Conservation (phyloP, 2,113 vertebrate species). For the Nothoprocta perdicaria region DNA sequence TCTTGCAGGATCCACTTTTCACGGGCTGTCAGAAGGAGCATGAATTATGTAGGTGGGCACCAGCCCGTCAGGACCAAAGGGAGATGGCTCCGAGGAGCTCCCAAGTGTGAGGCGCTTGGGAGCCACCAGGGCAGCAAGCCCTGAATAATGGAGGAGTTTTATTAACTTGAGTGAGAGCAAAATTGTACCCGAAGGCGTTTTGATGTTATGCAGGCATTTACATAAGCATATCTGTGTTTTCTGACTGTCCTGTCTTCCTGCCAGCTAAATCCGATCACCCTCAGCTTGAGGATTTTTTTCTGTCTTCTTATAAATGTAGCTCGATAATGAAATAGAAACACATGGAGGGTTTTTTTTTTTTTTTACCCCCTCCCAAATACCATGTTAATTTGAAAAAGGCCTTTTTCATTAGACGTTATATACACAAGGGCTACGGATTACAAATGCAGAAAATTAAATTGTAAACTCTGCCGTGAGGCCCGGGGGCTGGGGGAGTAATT, state of each 20-base stretch:
- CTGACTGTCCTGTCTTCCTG: constrained; percentile 8
- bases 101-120: too few species aligned
- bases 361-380: constrained; percentile 53
- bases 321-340: constrained; percentile 75
- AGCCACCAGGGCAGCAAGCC: not conserved
- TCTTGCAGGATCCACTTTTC: accelerated
- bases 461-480: constrained; percentile 62
- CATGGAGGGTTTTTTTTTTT: constrained; percentile 41
- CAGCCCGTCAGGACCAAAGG: not conserved
- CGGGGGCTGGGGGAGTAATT: constrained; percentile 26
- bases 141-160: accelerated
- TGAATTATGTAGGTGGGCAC: accelerated
- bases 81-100: not conserved
- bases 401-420: constrained; percentile 69
- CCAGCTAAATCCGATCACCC: constrained; percentile 19
- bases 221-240: not conserved
- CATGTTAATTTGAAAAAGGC: constrained; percentile 80
- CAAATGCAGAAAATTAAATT: constrained; percentile 76
- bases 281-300: constrained; percentile 4
- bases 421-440: constrained; percentile 72
- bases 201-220: not conserved
- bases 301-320: constrained; percentile 26
- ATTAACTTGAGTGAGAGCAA: not conserved
- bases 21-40: not conserved
- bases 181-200: not conserved